phyloP scores from a whole-genome alignment of 2,888 invertebrate genomes.

The Siphlonurus alternatus region DNA sequence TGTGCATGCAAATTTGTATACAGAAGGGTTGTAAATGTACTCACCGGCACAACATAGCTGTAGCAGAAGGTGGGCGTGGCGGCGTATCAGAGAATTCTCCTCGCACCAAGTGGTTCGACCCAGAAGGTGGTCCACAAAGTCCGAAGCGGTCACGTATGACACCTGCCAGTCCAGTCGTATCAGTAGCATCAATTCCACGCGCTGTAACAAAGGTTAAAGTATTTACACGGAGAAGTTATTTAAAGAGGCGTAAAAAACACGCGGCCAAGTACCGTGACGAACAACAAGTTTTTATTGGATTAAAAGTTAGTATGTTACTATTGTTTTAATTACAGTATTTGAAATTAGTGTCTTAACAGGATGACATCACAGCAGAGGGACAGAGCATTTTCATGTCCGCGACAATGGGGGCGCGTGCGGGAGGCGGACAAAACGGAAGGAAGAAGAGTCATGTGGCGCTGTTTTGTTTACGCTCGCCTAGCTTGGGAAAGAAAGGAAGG shows the following conservation, averaged over 20 bases:
- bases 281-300: no score
- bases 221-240: no score
- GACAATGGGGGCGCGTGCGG: background rate
- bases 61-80: conserved; percentile 59
- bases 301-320: no score
- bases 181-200: conserved; percentile 63
- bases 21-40: conserved; percentile 17
- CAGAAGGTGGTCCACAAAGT: conserved; percentile 66
- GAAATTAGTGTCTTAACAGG: background rate
- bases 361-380: background rate
- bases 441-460: background rate
- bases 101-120: conserved; percentile 45
- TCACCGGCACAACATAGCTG: conserved; percentile 57
- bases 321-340: no score
- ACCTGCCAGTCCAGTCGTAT: conserved; percentile 65
- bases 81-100: conserved; percentile 40
- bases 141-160: conserved; percentile 59
- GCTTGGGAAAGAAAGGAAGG: background rate
- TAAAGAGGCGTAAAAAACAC: no score
- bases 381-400: background rate
- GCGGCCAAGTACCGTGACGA: no score
- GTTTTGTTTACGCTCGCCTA: background rate
- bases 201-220: conserved; percentile 33
- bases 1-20: no score
- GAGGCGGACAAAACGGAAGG: background rate